These are phyloP conservation scores for Hylaeus volcanicus DNA, from an alignment of 1,140 invertebrate species.

Conservation along the genomic window DNA sequence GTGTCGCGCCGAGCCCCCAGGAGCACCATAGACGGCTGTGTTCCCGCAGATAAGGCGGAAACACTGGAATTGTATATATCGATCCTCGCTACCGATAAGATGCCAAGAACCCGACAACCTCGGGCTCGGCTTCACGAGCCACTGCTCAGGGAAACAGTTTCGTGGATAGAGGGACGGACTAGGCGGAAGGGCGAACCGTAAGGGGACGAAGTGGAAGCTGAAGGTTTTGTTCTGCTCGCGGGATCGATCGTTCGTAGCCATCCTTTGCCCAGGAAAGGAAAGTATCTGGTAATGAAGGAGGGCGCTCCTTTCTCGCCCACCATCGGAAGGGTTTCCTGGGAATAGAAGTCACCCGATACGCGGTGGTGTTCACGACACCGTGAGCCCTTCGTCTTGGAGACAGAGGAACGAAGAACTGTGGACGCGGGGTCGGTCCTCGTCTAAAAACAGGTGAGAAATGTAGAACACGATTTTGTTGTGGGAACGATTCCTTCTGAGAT, in stretches of 20 bases:
- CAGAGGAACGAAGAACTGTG: too few species aligned
- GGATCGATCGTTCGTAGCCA: constrained; percentile 55
- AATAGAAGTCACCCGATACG: not conserved
- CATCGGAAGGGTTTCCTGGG: constrained; percentile 3
- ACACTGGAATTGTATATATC: constrained; percentile 63
- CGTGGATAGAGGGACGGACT: not conserved
- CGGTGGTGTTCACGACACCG: too few species aligned
- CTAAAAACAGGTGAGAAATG: too few species aligned
- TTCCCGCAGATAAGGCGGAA: constrained; percentile 64
- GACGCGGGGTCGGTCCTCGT: too few species aligned
- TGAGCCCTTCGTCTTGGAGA: too few species aligned
- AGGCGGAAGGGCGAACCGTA: not conserved
- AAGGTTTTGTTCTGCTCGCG: constrained; percentile 49
- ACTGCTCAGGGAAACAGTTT: constrained; percentile 50
- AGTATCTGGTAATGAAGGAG: constrained; percentile 56
- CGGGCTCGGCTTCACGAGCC: constrained; percentile 55
- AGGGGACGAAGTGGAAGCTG: not conserved
- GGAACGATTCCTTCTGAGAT: too few species aligned
- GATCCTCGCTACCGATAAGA: constrained; percentile 64
- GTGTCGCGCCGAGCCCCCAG: not conserved
- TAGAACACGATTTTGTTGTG: too few species aligned
- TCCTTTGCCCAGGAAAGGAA: constrained; percentile 56
- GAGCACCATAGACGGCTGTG: constrained; percentile 48
- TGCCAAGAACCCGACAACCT: constrained; percentile 45
- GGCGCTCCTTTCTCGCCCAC: constrained; percentile 21